Base-by-base conservation (phyloP, 1,140 invertebrate genomes). In the Meloidogyne floridensis region DNA sequence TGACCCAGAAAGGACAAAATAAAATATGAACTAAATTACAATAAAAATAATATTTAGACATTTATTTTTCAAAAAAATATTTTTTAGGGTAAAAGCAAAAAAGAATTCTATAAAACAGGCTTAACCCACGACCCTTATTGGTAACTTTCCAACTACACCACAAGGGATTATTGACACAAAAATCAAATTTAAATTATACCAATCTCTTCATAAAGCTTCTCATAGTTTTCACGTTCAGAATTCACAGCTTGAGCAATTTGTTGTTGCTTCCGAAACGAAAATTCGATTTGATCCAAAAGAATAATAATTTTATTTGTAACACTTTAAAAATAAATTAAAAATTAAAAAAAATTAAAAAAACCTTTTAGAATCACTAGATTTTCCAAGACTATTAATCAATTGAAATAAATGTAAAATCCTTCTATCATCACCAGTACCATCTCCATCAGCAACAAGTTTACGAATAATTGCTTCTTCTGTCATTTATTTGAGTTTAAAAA, bases 371-470 rank as follows among this genome's bases (percentile, higher is more conserved):
- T 84, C 75, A 15, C 72, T 79, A 11, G 82, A n/a, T 77, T 84
- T 84, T 59, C 20, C 80, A n/a, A 83, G 51, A 11, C 18, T 42
- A n/a, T 53, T 51, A 42, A 83, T 56, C 13, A 84, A 59, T 47
- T 53, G 20, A 72, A 85, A 83, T 10, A 85, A 73, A 54, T 84
- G 75, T 10, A 84, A 47, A 18, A 86, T 82, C n/a, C 85, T 80
- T 47, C 73, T 72, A 71, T 86, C 84, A 51, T 86, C 84, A 47
- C 83, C 72, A 65, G 85, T 87, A 18, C 84, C 84, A 80, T 87
- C 80, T 15, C 84, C 85, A 71, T 86, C 86, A 20, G 84, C 84
- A 11, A 85, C 70, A 18, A 87, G 73, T 75, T 86, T 86, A 18
- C 84, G 75, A 20, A 80, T 65, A 32, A 86, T 85, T 9, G 82